Evolutionary conservation across 2,888 invertebrate genomes (phyloP), one percentile per base, ranked within the genome.

Genomic region (Xanthorhoe spadicearia): DNA sequence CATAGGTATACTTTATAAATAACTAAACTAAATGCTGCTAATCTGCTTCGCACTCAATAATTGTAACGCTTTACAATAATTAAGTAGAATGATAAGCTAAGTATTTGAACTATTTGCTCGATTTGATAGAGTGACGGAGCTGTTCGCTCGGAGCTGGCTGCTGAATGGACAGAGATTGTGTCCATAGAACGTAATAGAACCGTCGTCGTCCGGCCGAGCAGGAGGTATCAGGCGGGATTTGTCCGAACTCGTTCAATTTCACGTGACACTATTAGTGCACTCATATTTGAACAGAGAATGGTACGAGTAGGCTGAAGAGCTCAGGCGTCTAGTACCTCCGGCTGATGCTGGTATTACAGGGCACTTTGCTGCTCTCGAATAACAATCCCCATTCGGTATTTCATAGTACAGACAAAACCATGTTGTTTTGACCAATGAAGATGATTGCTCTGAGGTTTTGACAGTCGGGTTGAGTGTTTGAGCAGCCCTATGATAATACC

Each of bases 191-290:
- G 48, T 58, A 66, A 65, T 56, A 56, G 15, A 49, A 59, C n/a
- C 55, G 50, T 28, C 55, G 56, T 10, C 55, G 50, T 28, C 55
- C 32, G 46, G 13, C 10, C 23, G 15, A 10, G 19, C 49, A 49
- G 49, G 17, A 48, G 38, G 38, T 51, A 58, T 56, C 53, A 60
- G 35, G 9, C 49, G 17, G 61, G 59, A 57, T 63, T 63, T 64
- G 53, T 61, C 46, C 49, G 13, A 28, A 55, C 57, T 58, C 66
- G 54, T 66, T 66, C 54, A 54, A 59, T 58, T 66, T 51, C 50
- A 58, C 43, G 50, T 51, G 54, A 18, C 61, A 43, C 28, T 51
- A 51, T 59, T 23, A n/a, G 8, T 61, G n/a, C 18, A 48, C 48
- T 51, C 51, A 51, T 23, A 43, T 9, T 43, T n/a, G 28, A 18